Evolutionary conservation across 2,888 invertebrate species (phyloP).

Genomic region (Athripsodes cinereus): DNA sequence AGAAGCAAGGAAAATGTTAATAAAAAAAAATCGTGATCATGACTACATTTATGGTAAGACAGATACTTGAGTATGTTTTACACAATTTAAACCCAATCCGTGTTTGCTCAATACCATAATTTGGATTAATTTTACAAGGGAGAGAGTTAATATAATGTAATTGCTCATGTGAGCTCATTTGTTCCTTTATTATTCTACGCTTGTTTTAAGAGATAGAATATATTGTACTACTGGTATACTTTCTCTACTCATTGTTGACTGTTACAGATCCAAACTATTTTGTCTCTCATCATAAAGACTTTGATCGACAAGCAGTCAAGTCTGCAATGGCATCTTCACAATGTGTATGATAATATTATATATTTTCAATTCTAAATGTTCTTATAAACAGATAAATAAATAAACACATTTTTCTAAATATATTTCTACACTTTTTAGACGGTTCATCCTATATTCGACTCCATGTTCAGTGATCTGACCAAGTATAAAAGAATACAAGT

Average conservation of each 20-base stretch:
- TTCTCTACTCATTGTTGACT: slow-evolving; percentile 4
- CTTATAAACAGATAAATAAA: no score
- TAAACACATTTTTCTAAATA: no score
- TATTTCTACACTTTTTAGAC: slow-evolving; percentile 34
- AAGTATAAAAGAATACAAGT: slow-evolving; percentile 44
- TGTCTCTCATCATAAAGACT: slow-evolving; percentile 52
- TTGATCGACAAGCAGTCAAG: slow-evolving; percentile 47
- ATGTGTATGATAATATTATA: slow-evolving; percentile 48
- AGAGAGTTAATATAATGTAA: no score
- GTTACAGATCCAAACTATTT: slow-evolving; percentile 50
- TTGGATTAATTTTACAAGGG: not conserved
- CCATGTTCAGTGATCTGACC: slow-evolving; percentile 55
- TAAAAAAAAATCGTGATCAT: slow-evolving; percentile 35
- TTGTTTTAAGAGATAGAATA: no score
- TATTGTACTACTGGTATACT: no score
- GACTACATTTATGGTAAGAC: slow-evolving; percentile 45
- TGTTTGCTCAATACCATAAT: not conserved
- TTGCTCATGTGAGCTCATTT: no score
- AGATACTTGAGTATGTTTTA: no score
- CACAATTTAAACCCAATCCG: not conserved
- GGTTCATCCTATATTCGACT: slow-evolving; percentile 50
- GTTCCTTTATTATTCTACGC: no score
- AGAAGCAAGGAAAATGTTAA: not conserved
- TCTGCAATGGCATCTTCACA: slow-evolving; percentile 52
- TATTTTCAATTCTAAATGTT: no score